Evolutionary conservation across 2,113 vertebrate genomes (phyloP), one percentile per base, ranked within the genome.

Genomic region (Todiramphus chloris): DNA sequence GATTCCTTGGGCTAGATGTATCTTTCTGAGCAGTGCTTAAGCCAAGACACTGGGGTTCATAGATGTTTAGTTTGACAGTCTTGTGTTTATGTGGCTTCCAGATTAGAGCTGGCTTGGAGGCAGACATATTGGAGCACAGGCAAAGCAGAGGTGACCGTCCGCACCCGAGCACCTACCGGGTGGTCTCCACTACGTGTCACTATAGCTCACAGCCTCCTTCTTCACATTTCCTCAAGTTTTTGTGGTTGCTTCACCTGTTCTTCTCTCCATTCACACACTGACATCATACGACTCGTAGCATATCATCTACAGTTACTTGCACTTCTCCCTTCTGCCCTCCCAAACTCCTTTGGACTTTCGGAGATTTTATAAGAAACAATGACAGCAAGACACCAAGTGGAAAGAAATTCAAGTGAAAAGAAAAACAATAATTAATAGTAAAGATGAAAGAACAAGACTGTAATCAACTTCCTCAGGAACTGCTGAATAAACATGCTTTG

Each of bases 111-210:
- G 48, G 17, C 62, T 25, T 69, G 48, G 8, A 85, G 16, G 58
- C 30, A 76, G 43, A 18, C 27, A 3, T 24, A 27, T 48, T 30
- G 35, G 31, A 62, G 33, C 27, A 58, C 13, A 33, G 31, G 20
- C 70, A 89, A 75, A 89, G 68, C 28, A 51, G 46, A 60, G 1
- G 0, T 19, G 43, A 85, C 7, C 39, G 16, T 43, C 30, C 67
- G 43, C 27, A 87, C 43, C 62, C 0, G 0, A 91, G 17, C 33
- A 66, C 3, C 0, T 27, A 59, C 11, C 1, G 0, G 5, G 25
- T 18, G 28, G 60, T 63, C 60, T 91, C 37, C 4, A 13, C 3
- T n/a, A 50, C 0, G 0, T 27, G 25, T 7, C 23, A 70, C 79
- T 53, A 33, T 9, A 83, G 58, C 18, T 88, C 39, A 48, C 27